Conservation (phyloP, 1,140 invertebrate genomes). For the Penaeus chinensis region DNA sequence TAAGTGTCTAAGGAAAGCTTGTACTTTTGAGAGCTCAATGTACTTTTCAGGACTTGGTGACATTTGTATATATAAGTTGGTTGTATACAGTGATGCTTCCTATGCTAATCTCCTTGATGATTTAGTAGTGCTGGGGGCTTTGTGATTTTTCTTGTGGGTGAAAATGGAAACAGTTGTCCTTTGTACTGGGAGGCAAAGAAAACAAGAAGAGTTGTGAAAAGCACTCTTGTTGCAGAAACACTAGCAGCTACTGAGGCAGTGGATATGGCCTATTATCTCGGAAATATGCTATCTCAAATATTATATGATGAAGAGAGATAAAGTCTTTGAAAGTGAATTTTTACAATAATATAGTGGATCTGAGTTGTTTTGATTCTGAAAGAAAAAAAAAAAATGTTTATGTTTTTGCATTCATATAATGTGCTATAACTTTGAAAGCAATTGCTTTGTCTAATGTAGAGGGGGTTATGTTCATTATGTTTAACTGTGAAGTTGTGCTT, state of each 20-base stretch:
- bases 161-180: conserved; percentile 14
- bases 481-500: too few relatives aligned
- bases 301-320: conserved; percentile 17
- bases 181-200: not conserved
- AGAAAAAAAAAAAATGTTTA: conserved; percentile 1
- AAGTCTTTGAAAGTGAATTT: not conserved
- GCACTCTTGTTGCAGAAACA: conserved; percentile 1
- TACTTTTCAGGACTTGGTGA: not conserved
- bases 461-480: not conserved
- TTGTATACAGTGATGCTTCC: not conserved
- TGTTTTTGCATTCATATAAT: not conserved
- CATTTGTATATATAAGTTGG: not conserved
- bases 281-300: conserved; percentile 24
- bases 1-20: conserved; percentile 4
- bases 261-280: conserved; percentile 7
- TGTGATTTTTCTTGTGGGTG: conserved; percentile 1
- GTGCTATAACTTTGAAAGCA: not conserved
- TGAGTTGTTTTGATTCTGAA: not conserved
- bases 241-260: not conserved
- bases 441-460: not conserved
- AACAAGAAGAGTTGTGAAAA: conserved; percentile 9
- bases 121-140: not conserved
- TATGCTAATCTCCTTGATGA: not conserved
- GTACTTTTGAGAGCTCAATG: not conserved
- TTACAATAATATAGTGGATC: not conserved